These are phyloP conservation scores for Teleogryllus oceanicus DNA, from an alignment of 2,888 invertebrate species.

Conservation along the genomic window DNA sequence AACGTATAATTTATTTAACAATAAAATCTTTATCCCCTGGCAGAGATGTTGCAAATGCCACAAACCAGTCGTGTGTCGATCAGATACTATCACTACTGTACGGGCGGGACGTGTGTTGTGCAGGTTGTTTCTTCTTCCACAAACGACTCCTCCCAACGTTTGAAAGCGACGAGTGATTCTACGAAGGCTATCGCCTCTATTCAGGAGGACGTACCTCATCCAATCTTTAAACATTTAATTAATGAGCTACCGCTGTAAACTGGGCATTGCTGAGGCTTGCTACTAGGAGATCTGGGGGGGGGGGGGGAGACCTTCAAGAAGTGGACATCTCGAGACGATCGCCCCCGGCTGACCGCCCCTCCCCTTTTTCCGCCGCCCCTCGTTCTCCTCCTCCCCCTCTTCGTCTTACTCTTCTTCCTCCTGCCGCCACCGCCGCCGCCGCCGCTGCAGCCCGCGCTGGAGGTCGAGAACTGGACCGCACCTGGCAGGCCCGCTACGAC, in stretches of 20 bases:
- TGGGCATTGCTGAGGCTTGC: background rate
- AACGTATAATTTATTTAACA: background rate
- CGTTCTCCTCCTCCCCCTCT: background rate
- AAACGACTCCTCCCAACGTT: background rate
- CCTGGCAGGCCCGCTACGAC: background rate
- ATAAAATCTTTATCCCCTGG: background rate
- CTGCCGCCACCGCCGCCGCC: too few species aligned
- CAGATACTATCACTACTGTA: background rate
- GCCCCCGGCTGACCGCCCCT: background rate
- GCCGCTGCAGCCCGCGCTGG: background rate
- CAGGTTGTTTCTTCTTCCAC: background rate
- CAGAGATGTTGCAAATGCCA: background rate
- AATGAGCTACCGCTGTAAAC: background rate
- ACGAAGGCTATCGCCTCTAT: background rate
- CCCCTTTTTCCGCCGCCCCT: background rate
- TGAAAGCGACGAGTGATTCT: background rate
- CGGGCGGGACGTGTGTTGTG: background rate
- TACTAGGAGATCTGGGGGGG: background rate
- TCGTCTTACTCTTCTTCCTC: too few species aligned
- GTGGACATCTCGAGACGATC: background rate
- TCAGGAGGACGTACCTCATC: background rate
- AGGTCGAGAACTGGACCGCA: conserved; percentile 4
- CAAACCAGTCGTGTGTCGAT: background rate
- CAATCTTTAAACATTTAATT: background rate
- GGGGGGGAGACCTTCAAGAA: background rate